Percentiles rank a stretch among this genome's conserved stretches.
These are phyloP conservation scores for Xenentodon cancila DNA, from an alignment of 2,797 vertebrate species.

Conservation along the genomic window DNA sequence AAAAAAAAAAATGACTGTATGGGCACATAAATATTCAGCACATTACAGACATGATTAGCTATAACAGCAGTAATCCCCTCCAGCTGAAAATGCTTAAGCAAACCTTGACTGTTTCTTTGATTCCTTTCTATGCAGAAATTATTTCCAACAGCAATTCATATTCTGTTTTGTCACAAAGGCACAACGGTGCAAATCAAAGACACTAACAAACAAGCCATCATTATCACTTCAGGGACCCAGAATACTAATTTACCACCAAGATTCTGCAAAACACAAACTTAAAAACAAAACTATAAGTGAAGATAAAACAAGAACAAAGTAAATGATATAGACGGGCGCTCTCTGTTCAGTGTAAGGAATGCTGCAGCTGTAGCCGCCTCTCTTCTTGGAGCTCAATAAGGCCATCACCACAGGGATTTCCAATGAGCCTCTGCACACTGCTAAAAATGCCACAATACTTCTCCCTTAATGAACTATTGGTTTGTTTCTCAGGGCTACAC, in stretches of 20 bases:
- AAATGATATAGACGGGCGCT: conserved; percentile 45
- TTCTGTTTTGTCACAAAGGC: conserved; percentile 40
- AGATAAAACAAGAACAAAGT: conserved; percentile 41
- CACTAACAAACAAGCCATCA: conserved; percentile 56
- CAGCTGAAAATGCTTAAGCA: no score
- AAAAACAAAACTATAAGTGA: conserved; percentile 74
- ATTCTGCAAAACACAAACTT: conserved; percentile 58
- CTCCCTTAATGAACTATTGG: conserved; percentile 63
- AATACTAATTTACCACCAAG: conserved; percentile 56
- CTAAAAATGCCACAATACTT: conserved; percentile 57
- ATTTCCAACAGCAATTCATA: conserved; percentile 37
- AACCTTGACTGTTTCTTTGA: background rate
- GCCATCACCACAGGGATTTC: conserved; percentile 59
- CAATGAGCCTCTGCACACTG: conserved; percentile 49
- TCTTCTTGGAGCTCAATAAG: conserved; percentile 62
- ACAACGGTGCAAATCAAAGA: conserved; percentile 62
- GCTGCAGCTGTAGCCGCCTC: conserved; percentile 52
- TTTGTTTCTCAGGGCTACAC: conserved; percentile 46
- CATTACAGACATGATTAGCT: no score
- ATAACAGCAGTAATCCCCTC: no score
- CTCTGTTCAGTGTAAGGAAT: conserved; percentile 18
- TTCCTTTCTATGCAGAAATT: background rate
- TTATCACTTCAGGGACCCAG: conserved; percentile 64
- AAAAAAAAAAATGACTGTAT: no score
- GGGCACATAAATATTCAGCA: no score